Base-by-base conservation (phyloP, 2,113 vertebrate species). In the Paramisgurnus dabryanus region DNA sequence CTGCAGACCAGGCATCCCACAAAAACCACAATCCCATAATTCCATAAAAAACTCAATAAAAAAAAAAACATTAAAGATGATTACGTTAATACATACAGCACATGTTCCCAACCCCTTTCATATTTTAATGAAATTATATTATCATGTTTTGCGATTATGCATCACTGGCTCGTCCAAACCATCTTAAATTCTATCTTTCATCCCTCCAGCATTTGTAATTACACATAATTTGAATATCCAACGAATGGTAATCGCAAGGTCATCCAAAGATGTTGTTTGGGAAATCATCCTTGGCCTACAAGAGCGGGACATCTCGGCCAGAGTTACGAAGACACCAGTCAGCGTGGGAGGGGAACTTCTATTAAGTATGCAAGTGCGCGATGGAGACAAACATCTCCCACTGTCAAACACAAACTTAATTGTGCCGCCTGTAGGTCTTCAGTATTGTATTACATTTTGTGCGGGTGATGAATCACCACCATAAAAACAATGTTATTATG, bases 331-430 rank as follows among this genome's bases (percentile, higher is more conserved):
- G 79, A 76, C 64, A 40, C 69, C 39, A 69, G 73, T 55, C 2
- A 12, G 66, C 5, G 50, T 61, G 53, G n/a, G 64, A 67, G 71
- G 58, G 45, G 39, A 78, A 60, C 50, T 70, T 74, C 50, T 57
- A 91, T 93, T 91, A 92, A 91, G 91, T 87, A 91, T 93, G 87
- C 86, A 91, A 86, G 88, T 83, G 72, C 83, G 87, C 78, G 79
- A 86, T 76, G 84, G 86, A 91, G 89, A 88, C 85, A 88, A 91
- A 91, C 89, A 90, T 90, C 84, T 90, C 91, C 90, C 83, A 83
- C 90, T 91, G 92, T 91, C 92, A 87, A 87, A 89, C 90, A 89
- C 89, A 90, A 91, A 93, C 91, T 89, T 92, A 92, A 93, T 93
- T 93, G 91, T 84, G 58, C 87, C 83, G 89, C 86, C 91, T 89